Percentiles rank a stretch among this genome's conserved stretches.
Conservation (phyloP, 2,797 vertebrate genomes). For the Falco berigora region DNA sequence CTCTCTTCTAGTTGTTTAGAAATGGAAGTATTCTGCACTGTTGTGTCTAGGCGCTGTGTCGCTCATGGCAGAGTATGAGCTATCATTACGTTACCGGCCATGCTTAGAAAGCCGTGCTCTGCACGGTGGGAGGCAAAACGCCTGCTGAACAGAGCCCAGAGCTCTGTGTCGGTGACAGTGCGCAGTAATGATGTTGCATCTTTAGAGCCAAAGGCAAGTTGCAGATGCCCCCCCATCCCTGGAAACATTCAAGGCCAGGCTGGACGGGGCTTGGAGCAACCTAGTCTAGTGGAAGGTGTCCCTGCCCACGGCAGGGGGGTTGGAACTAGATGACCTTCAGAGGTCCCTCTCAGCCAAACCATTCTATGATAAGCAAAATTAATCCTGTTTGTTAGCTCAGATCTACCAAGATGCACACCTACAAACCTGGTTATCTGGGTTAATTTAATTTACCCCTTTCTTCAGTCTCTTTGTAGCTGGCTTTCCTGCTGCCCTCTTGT, state of each 20-base stretch:
- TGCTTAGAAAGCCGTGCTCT: neutral
- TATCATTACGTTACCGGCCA: neutral
- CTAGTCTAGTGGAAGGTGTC: neutral
- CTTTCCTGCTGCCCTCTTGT: neutral
- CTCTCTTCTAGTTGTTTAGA: constrained; percentile 60
- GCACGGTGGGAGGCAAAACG: neutral
- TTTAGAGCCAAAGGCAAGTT: neutral
- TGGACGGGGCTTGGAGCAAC: too few species aligned
- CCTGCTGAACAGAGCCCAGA: neutral
- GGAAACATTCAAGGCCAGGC: neutral
- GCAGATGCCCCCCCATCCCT: neutral
- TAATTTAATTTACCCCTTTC: neutral
- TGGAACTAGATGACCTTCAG: neutral
- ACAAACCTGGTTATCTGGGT: accelerated
- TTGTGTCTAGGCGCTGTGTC: neutral
- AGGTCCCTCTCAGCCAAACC: neutral
- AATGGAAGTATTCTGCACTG: constrained; percentile 33
- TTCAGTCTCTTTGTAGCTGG: neutral
- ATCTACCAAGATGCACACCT: neutral
- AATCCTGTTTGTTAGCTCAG: neutral
- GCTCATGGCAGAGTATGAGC: neutral
- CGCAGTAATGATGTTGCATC: neutral
- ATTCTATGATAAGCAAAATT: neutral
- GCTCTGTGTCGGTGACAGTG: neutral
- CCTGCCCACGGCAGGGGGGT: accelerated